Evolutionary conservation across 2,888 invertebrate genomes (phyloP).

Genomic region (Polymixis flavicincta): DNA sequence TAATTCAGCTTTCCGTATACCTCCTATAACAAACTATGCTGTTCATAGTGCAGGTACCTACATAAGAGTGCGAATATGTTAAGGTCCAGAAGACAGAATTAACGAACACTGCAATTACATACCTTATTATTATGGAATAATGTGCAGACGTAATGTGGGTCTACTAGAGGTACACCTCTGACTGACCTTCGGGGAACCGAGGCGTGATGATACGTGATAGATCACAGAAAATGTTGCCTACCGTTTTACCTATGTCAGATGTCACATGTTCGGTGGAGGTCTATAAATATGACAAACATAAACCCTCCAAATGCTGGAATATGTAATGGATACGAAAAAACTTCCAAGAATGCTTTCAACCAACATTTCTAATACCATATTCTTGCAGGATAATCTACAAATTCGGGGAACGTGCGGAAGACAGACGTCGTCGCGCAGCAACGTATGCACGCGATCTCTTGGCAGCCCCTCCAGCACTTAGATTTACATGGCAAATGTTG

Average conservation of each 20-base stretch:
- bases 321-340: neutral
- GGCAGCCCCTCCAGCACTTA: slow-evolving; percentile 65
- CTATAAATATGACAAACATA: neutral
- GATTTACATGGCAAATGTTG: slow-evolving; percentile 69
- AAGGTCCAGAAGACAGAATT: neutral
- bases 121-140: neutral
- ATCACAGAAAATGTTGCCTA: neutral
- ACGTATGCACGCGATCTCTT: slow-evolving; percentile 66
- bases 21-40: neutral
- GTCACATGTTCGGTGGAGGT: neutral
- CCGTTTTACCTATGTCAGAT: neutral
- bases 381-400: slow-evolving; percentile 58
- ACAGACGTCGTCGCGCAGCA: slow-evolving; percentile 49
- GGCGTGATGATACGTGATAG: no score
- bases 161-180: no score
- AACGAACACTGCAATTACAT: neutral
- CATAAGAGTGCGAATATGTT: neutral
- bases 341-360: slow-evolving; percentile 8
- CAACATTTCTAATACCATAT: slow-evolving; percentile 46
- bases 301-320: neutral
- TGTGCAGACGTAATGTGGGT: no score
- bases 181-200: no score
- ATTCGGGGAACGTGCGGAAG: slow-evolving; percentile 61
- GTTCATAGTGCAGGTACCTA: neutral
- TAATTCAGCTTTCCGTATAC: neutral